These are phyloP conservation scores for Heliconius nattereri DNA, from an alignment of 1,140 invertebrate genomes.

Conservation along the genomic window DNA sequence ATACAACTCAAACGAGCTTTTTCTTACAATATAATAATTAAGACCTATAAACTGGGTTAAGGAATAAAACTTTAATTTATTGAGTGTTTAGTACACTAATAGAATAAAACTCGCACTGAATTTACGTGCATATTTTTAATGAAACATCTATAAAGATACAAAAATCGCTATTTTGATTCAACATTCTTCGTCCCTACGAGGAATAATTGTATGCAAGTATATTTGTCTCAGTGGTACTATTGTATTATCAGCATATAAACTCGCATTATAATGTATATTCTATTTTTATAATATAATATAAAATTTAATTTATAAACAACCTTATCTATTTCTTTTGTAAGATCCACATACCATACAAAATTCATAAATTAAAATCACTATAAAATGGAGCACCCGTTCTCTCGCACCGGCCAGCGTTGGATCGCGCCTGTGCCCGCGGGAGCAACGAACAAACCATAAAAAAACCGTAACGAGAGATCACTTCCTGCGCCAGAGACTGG, in stretches of 20 bases:
- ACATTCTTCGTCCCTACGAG: not conserved
- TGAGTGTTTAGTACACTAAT: not conserved
- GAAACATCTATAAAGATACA: too few species aligned
- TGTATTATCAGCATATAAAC: not conserved
- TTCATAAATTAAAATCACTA: not conserved
- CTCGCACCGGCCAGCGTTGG: constrained; percentile 35
- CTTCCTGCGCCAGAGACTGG: constrained; percentile 63
- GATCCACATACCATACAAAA: not conserved
- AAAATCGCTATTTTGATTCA: too few species aligned
- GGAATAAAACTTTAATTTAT: too few species aligned
- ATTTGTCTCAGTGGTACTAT: not conserved
- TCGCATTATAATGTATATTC: not conserved
- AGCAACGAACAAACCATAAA: constrained; percentile 75
- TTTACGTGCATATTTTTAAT: too few species aligned
- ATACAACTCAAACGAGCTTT: constrained; percentile 26
- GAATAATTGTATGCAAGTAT: not conserved
- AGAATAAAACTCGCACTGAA: not conserved
- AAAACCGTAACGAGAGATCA: constrained; percentile 78
- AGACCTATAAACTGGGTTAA: too few species aligned
- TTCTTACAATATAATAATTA: constrained; percentile 6
- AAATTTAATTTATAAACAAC: too few species aligned
- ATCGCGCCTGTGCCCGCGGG: constrained; percentile 45
- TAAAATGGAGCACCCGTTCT: not conserved
- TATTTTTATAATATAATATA: too few species aligned
- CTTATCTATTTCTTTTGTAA: not conserved